Evolutionary conservation across 92 coral and sea anemone genomes (phyloP).

Genomic region (Porites divaricata): DNA sequence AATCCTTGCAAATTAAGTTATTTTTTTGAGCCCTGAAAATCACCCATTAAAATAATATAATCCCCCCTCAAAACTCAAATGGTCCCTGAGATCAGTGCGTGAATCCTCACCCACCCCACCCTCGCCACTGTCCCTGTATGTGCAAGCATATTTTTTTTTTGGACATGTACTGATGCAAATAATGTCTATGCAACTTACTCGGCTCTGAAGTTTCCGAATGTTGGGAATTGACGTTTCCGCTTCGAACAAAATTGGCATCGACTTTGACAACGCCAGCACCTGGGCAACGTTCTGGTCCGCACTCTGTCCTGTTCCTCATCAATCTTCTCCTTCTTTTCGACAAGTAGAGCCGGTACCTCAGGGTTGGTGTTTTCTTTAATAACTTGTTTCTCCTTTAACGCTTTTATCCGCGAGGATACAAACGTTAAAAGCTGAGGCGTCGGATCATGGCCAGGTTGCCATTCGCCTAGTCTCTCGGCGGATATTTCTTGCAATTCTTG

Average conservation of each 20-base stretch:
- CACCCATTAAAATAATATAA: no score
- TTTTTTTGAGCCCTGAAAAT: no score
- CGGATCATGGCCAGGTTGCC: conserved; percentile 34
- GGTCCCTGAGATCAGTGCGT: background rate
- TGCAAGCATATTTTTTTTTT: background rate
- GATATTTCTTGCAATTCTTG: conserved; percentile 3
- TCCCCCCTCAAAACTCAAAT: no score
- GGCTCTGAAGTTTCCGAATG: conserved; percentile 25
- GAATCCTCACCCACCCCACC: background rate
- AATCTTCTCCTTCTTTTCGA: background rate
- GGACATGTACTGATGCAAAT: background rate
- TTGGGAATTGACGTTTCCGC: conserved; percentile 17
- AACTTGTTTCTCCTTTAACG: background rate
- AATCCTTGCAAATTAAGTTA: no score
- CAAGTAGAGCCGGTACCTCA: background rate
- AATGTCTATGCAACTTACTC: conserved; percentile 26
- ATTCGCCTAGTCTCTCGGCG: conserved; percentile 23
- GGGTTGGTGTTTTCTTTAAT: conserved; percentile 9
- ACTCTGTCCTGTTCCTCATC: conserved; percentile 22
- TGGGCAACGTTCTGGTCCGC: conserved; percentile 18
- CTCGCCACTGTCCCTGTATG: background rate
- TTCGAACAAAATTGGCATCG: conserved; percentile 25
- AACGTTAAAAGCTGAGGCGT: conserved; percentile 22
- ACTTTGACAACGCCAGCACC: conserved; percentile 35
- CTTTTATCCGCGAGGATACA: conserved; percentile 35